Conservation (phyloP, 2,797 vertebrate species). For the Myioborus miniatus region DNA sequence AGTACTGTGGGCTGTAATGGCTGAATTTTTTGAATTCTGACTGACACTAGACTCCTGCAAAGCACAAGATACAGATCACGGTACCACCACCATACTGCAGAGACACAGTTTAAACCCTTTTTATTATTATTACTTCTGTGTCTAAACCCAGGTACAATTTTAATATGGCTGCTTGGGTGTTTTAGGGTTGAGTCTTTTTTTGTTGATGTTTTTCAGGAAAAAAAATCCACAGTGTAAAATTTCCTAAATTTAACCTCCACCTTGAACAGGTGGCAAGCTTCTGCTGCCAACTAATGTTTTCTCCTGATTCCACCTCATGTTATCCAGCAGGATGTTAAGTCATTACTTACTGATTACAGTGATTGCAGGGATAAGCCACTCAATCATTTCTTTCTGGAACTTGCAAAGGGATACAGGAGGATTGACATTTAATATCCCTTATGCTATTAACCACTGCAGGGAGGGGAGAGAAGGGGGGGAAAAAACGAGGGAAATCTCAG, state of each 20-base stretch:
- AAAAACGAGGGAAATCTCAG: conserved; percentile 2
- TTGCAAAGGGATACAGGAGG: conserved; percentile 59
- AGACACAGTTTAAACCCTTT: neutral
- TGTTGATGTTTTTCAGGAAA: neutral
- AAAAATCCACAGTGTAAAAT: neutral
- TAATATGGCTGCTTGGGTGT: neutral
- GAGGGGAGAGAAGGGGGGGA: neutral
- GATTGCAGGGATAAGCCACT: conserved; percentile 59
- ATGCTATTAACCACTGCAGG: conserved; percentile 56
- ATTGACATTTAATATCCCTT: conserved; percentile 72
- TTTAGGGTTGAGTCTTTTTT: neutral
- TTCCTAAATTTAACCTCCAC: conserved; percentile 34
- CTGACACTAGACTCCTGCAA: neutral
- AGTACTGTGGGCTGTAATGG: neutral
- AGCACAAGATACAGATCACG: neutral
- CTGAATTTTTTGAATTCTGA: neutral
- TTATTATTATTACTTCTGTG: neutral
- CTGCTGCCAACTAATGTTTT: conserved; percentile 59
- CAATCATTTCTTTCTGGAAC: conserved; percentile 67
- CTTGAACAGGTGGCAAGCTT: conserved; percentile 39
- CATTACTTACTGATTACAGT: conserved; percentile 50
- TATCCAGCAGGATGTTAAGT: conserved; percentile 47
- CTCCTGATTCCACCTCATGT: conserved; percentile 5
- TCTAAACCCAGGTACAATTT: neutral
- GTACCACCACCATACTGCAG: neutral